Evolutionary conservation across 2,888 invertebrate genomes (phyloP), one percentile per base, ranked within the genome.

Genomic region (Drosophila meridiana): DNA sequence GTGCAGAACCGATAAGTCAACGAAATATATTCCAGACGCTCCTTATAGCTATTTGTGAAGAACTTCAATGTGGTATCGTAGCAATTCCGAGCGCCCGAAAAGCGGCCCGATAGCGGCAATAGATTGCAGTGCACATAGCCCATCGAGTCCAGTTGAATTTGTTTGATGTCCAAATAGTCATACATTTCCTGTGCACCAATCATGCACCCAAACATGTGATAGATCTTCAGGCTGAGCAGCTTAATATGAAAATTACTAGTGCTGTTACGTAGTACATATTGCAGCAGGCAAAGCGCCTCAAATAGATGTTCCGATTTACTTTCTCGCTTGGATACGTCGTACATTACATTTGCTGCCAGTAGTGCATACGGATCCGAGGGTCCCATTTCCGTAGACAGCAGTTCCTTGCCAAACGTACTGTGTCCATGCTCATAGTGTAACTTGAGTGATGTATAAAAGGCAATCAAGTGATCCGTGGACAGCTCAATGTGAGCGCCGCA

Each of bases 1-100:
- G 98, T 98, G 13, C 99, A 98, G 93, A 96, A 98, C 92, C 98
- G 98, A 94, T 98, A 99, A 9, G 97, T 97, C 90, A 97, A 96
- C 34, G 98, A 97, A 62, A 99, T 94, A 92, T 98, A 97, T 92
- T 99, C 99, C 56, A 97, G 95, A 88, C 97, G 97, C 93, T 99
- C 98, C 93, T 97, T 97, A 86, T 96, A 96, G 92, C 97, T 98
- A 75, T 96, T 95, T 50, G 96, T 95, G 93, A 98, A 98, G 94
- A 98, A 98, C 89, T 96, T 96, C 66, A 97, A 94, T 13, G 98
- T 96, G 57, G 95, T 94, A 59, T 97, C 96, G 73, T 96, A 95
- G 73, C 97, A 94, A 66, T 95, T 94, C 62, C 96, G 94, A 20
- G 97, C 96, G 28, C 96, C 94, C 1, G 95, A 94, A 83, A 96